A percentile compares a stretch with the other conserved stretches of the same genome.
Conservation (phyloP, 2,888 invertebrate species). For the Malachius bipustulatus region DNA sequence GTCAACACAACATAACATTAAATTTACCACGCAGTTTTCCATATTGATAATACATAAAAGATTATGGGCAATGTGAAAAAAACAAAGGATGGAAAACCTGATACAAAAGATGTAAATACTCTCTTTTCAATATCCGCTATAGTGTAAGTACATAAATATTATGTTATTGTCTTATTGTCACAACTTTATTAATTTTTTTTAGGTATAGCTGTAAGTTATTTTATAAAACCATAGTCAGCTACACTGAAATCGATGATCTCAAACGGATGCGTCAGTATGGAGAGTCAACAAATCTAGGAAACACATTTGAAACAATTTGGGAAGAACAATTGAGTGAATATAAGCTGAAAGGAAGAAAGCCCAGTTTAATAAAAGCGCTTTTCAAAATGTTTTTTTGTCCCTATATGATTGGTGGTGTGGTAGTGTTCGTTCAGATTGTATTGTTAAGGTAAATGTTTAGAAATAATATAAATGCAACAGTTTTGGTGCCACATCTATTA, state of each 20-base stretch:
- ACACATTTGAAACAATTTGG: conserved; percentile 47
- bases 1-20: too few relatives aligned
- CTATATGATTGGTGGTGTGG: conserved; percentile 43
- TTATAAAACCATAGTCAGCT: neutral
- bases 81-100: too few relatives aligned
- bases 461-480: too few relatives aligned
- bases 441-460: conserved; percentile 42
- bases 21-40: too few relatives aligned
- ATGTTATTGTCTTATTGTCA: too few relatives aligned
- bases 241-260: neutral
- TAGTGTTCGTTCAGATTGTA: conserved; percentile 39
- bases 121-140: too few relatives aligned
- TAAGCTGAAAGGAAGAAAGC: conserved; percentile 34
- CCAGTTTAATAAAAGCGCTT: conserved; percentile 45
- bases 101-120: too few relatives aligned
- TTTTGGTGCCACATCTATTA: too few relatives aligned
- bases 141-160: too few relatives aligned
- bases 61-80: too few relatives aligned
- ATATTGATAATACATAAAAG: too few relatives aligned
- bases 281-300: conserved; percentile 34
- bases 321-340: conserved; percentile 40
- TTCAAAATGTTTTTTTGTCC: conserved; percentile 42
- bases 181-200: neutral
- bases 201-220: neutral
- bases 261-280: neutral